Conservation (phyloP, 2,888 invertebrate species). For the Andrena bucephala region DNA sequence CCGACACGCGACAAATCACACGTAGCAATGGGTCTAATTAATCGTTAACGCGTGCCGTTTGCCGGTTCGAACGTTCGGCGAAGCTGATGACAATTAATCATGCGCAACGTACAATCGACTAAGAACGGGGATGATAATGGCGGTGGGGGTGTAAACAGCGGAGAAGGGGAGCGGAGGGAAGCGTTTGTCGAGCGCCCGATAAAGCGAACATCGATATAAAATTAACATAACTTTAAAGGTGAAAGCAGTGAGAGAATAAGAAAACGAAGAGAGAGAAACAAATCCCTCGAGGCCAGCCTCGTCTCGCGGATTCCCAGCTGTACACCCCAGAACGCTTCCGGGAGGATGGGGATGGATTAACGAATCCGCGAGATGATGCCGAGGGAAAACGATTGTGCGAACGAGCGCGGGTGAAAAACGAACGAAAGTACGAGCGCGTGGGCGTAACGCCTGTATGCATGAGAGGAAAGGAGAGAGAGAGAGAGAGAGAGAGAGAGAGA, state of each 20-base stretch:
- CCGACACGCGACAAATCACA: conserved; percentile 65
- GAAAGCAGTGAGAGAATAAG: conserved; percentile 42
- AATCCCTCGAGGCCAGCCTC: conserved; percentile 78
- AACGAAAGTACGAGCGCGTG: conserved; percentile 64
- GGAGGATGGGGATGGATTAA: conserved; percentile 68
- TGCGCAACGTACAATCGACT: conserved; percentile 47
- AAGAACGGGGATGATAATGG: conserved; percentile 8
- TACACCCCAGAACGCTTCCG: conserved; percentile 65
- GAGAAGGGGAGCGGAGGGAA: conserved; percentile 26
- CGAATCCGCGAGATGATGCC: conserved; percentile 83
- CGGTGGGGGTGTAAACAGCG: background rate
- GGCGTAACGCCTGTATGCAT: conserved; percentile 56
- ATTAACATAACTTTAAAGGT: conserved; percentile 47
- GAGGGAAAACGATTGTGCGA: conserved; percentile 61
- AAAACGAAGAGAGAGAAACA: conserved; percentile 27
- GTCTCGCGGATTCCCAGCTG: conserved; percentile 81
- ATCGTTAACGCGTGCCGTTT: conserved; percentile 76
- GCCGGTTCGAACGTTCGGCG: conserved; percentile 83
- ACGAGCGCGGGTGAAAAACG: conserved; percentile 52
- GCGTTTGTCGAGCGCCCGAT: conserved; percentile 83
- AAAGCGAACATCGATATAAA: conserved; percentile 75
- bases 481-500: conserved; percentile 56
- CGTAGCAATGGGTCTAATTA: conserved; percentile 79
- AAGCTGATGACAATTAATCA: conserved; percentile 62
- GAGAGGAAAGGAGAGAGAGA: conserved; percentile 48